These are phyloP conservation scores for Mizuhopecten yessoensis DNA, from an alignment of 1,140 invertebrate species.

Conservation along the genomic window DNA sequence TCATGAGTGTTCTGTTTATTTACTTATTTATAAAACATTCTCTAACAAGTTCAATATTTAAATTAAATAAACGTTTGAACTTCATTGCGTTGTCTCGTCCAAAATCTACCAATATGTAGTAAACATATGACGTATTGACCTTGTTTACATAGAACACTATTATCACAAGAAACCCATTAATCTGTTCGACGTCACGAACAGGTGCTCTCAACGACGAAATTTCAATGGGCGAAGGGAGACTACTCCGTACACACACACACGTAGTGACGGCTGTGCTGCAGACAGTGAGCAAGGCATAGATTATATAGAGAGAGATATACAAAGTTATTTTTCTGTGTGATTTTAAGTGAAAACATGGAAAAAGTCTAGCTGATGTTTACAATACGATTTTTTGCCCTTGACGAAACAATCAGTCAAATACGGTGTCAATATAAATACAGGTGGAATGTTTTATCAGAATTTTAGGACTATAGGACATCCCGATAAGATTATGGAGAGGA, in stretches of 20 bases:
- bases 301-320: too few relatives aligned
- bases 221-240: background rate
- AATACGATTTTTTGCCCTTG: too few relatives aligned
- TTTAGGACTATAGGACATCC: too few relatives aligned
- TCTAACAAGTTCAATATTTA: conserved; percentile 16
- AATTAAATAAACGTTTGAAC: conserved; percentile 13
- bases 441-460: too few relatives aligned
- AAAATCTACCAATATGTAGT: background rate
- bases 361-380: too few relatives aligned
- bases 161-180: background rate
- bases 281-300: too few relatives aligned
- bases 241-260: background rate
- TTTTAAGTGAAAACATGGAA: too few relatives aligned
- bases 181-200: background rate
- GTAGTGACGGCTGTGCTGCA: too few relatives aligned
- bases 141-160: background rate
- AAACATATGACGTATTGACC: conserved; percentile 18
- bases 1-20: conserved; percentile 22
- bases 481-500: too few relatives aligned
- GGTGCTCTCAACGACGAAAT: background rate
- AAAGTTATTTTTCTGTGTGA: too few relatives aligned
- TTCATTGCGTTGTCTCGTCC: background rate
- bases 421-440: too few relatives aligned
- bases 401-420: too few relatives aligned
- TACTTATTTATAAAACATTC: background rate